phyloP scores from a whole-genome alignment of 2,797 vertebrate genomes.

The Yasuhikotakia modesta region DNA sequence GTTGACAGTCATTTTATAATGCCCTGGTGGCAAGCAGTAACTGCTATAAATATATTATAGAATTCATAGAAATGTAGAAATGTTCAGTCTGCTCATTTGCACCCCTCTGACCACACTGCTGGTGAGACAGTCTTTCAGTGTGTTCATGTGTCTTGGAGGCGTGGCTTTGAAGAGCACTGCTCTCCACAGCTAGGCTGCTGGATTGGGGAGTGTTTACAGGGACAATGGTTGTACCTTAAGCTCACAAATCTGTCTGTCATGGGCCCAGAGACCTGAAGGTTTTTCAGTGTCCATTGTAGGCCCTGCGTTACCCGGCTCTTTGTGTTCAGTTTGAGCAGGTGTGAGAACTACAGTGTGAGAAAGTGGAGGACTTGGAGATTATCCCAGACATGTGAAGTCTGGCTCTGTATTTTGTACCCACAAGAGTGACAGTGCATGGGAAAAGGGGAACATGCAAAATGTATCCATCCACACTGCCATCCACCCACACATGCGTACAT shows the following conservation, averaged over 20 bases:
- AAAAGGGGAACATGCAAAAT: conserved; percentile 43
- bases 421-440: conserved; percentile 9
- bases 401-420: conserved; percentile 16
- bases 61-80: too few species aligned
- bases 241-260: conserved; percentile 5
- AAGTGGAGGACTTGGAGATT: conserved; percentile 39
- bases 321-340: conserved; percentile 19
- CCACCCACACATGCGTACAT: conserved; percentile 26
- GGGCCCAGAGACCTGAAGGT: conserved; percentile 11
- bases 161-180: too few species aligned
- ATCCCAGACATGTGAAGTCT: conserved; percentile 40
- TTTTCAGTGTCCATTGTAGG: neutral
- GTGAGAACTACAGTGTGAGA: conserved; percentile 45
- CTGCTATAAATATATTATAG: too few species aligned
- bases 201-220: neutral
- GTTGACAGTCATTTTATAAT: too few species aligned
- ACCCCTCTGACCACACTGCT: too few species aligned
- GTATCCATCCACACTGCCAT: conserved; percentile 37
- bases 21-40: too few species aligned
- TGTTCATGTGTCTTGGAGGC: too few species aligned
- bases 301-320: neutral
- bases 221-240: neutral
- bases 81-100: too few species aligned
- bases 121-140: too few species aligned
- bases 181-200: too few species aligned